Conservation (phyloP, 2,797 vertebrate species). For the Coendou prehensilis region DNA sequence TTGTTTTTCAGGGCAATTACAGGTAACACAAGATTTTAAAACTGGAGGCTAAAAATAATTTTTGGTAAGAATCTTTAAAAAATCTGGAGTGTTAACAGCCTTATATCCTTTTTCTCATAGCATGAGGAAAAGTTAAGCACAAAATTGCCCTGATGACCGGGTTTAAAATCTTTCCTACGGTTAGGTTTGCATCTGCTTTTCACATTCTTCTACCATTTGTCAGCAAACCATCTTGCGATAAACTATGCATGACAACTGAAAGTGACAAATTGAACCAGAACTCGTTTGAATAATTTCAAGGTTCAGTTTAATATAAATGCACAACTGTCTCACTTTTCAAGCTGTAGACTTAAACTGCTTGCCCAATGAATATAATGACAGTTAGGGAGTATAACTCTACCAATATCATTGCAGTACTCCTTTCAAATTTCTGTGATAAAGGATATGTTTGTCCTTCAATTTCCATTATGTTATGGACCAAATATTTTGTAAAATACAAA, state of each 20-base stretch:
- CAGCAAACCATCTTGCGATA: neutral
- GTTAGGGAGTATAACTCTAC: neutral
- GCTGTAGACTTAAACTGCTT: neutral
- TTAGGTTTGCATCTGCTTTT: neutral
- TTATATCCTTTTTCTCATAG: neutral
- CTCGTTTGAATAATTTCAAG: neutral
- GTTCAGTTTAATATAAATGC: conserved; percentile 1
- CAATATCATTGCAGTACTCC: neutral
- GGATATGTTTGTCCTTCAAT: neutral
- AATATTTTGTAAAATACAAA: neutral
- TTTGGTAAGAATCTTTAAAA: neutral
- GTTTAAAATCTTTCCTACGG: neutral
- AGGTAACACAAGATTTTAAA: neutral
- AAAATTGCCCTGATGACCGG: neutral
- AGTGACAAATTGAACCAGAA: neutral
- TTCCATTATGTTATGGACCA: neutral
- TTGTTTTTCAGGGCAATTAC: neutral
- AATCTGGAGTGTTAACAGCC: neutral
- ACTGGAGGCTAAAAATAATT: neutral
- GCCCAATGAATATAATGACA: neutral
- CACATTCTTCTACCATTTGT: neutral
- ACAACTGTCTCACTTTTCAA: neutral
- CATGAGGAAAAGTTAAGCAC: neutral
- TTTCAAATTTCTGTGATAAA: neutral
- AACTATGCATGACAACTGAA: neutral